A percentile compares a stretch with the other conserved stretches of the same genome.
phyloP scores from a whole-genome alignment of 2,797 vertebrate genomes.

The Prunella strophiata region DNA sequence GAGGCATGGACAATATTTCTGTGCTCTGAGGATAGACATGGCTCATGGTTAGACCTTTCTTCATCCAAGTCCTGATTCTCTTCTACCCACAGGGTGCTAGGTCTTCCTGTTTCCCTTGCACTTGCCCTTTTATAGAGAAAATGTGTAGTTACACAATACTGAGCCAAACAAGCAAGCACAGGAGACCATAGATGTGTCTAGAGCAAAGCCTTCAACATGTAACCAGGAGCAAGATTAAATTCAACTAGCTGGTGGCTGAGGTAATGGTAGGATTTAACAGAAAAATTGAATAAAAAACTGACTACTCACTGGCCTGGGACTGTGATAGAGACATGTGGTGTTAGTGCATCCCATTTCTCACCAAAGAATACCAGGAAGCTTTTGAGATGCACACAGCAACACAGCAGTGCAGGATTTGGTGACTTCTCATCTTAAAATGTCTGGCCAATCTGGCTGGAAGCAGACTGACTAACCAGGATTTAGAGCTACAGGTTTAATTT shows the following conservation, averaged over 20 bases:
- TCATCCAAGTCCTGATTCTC: background rate
- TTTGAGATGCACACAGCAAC: background rate
- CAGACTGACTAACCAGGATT: background rate
- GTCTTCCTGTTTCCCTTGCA: background rate
- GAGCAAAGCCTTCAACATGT: background rate
- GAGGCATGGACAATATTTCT: background rate
- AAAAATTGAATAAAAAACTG: background rate
- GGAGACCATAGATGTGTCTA: background rate
- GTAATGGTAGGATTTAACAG: background rate
- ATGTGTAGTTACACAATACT: background rate
- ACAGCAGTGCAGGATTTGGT: background rate
- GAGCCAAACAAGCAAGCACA: background rate
- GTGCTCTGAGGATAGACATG: background rate
- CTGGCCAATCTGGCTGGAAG: background rate
- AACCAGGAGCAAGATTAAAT: background rate
- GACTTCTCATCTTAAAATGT: background rate
- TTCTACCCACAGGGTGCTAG: background rate
- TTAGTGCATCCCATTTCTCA: background rate
- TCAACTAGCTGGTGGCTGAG: background rate
- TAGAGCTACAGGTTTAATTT: background rate
- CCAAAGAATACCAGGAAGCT: background rate
- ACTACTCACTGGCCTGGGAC: background rate
- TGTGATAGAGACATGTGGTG: background rate
- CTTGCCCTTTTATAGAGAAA: background rate
- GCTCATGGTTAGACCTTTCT: background rate